Base-by-base conservation (phyloP, 2,888 invertebrate species). In the Graphium colonna region DNA sequence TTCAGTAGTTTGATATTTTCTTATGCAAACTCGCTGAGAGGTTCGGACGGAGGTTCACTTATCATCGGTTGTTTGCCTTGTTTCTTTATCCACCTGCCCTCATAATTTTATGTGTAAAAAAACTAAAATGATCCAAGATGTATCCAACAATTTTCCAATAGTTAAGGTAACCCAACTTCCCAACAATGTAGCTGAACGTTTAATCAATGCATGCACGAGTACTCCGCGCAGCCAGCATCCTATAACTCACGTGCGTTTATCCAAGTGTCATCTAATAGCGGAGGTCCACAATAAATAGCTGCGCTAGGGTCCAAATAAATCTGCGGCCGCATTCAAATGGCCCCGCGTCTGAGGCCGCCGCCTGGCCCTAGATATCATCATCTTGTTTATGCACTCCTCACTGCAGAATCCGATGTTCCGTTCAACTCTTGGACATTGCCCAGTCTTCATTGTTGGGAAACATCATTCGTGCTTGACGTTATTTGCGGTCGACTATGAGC, bases 241-340 rank as follows among this genome's bases (percentile, higher is more conserved):
- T 15, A 38, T 38, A 39, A 47, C 38, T 38, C 26, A 39, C 15
- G 38, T 47, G 38, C 26, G 21, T 13, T 47, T 47, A 47, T 47
- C 47, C 15, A 21, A 21, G 26, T n/a, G 15, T 47, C 47, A 39
- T 38, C 38, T 38, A 21, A 39, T 38, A 21, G 33, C 17, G 17
- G 26, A 15, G 47, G 47, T 46, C 36, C 36, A 18, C 38, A 39
- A 15, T 39, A 38, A 47, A 47, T 47, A 39, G 36, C 12, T 36
- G 21, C 13, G 13, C 36, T 7, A 13, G 38, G 26, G 21, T 21
- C 21, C 13, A 21, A 43, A 51, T 51, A 51, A 38, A 51, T 44
- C 13, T 12, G 18, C 10, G 43, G 36, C 5, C 43, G 43, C 43
- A 51, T 43, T 50, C 38, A 44, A 42, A 21, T 36, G 21, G 43